Conservation (phyloP, 2,888 invertebrate species). For the Aporophyla lueneburgensis region DNA sequence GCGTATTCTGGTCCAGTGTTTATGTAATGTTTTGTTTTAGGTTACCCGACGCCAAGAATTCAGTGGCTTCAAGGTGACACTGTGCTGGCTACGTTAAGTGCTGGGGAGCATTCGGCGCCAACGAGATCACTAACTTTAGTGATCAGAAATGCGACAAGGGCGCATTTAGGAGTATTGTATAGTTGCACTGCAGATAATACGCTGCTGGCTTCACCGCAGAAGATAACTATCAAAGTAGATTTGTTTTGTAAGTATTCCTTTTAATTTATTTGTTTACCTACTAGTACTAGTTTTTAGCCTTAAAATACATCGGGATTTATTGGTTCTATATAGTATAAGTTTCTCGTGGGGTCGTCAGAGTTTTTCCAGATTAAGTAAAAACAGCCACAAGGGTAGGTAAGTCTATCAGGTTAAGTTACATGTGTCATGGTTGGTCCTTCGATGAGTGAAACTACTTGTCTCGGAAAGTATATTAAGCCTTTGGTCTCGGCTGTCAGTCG, state of each 20-base stretch:
- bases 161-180: conserved; percentile 92
- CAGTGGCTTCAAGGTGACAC: conserved; percentile 87
- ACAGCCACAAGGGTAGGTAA: too few species aligned
- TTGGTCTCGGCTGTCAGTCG: too few species aligned
- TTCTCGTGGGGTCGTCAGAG: too few species aligned
- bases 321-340: too few species aligned
- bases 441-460: too few species aligned
- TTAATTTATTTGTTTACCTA: neutral
- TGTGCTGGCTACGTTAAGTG: conserved; percentile 79
- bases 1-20: conserved; percentile 25
- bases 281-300: neutral
- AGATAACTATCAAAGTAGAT: conserved; percentile 92
- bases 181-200: conserved; percentile 94
- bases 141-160: conserved; percentile 87
- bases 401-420: too few species aligned
- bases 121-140: conserved; percentile 79
- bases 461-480: too few species aligned
- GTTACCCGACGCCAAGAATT: conserved; percentile 85
- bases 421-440: too few species aligned
- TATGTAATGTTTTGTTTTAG: conserved; percentile 69
- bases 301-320: neutral
- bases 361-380: too few species aligned
- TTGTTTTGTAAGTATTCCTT: conserved; percentile 90
- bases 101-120: conserved; percentile 75
- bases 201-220: conserved; percentile 92